These are phyloP conservation scores for Eidolon helvum DNA, from an alignment of 2,113 vertebrate genomes.

Conservation along the genomic window DNA sequence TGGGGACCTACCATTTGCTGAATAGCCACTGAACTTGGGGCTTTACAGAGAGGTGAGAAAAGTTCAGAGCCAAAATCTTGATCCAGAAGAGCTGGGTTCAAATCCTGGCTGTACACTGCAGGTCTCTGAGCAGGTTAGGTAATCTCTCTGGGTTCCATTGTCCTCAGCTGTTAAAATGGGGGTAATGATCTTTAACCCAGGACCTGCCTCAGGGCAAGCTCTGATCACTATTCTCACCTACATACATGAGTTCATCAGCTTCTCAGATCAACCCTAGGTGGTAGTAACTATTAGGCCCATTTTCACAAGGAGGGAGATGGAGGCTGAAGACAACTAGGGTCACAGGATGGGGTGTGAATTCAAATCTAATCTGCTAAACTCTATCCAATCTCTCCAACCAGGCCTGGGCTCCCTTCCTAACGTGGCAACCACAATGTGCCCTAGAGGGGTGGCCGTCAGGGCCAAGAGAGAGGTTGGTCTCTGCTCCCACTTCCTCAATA, in stretches of 20 bases:
- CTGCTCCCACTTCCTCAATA: background rate
- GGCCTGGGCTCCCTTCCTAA: background rate
- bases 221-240: background rate
- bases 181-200: background rate
- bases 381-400: background rate
- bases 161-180: background rate
- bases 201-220: background rate
- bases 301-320: background rate
- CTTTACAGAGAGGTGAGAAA: background rate
- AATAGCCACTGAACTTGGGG: background rate
- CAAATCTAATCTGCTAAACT: background rate
- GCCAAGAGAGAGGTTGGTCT: background rate
- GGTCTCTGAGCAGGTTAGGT: too few species aligned
- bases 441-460: background rate
- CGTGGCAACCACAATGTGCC: background rate
- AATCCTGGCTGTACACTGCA: background rate
- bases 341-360: background rate
- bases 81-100: background rate
- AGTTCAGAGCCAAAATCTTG: background rate
- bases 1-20: background rate
- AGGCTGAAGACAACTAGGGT: background rate
- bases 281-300: background rate
- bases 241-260: background rate
- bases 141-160: background rate
- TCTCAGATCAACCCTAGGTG: background rate